phyloP scores from a whole-genome alignment of 2,888 invertebrate genomes.

The Erebia ligea region DNA sequence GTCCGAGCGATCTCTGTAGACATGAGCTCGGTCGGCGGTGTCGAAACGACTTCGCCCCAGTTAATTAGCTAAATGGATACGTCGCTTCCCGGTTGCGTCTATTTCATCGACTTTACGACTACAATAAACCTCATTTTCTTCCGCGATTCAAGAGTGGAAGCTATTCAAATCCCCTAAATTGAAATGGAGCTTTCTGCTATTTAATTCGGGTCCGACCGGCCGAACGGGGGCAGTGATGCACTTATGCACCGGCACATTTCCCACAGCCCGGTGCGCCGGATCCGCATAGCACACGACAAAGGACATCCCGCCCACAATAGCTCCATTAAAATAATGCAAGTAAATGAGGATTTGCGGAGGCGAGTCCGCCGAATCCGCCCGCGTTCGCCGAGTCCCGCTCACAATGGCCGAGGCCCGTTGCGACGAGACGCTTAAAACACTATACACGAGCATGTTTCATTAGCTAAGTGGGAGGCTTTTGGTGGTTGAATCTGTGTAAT shows the following conservation, averaged over 20 bases:
- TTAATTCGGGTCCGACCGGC: slow-evolving; percentile 61
- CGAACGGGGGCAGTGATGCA: slow-evolving; percentile 75
- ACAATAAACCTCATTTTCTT: slow-evolving; percentile 60
- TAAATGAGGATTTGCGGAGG: slow-evolving; percentile 82
- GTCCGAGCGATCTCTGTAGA: slow-evolving; percentile 72
- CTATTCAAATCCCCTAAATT: slow-evolving; percentile 61
- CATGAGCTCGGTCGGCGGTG: slow-evolving; percentile 50
- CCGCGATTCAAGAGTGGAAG: slow-evolving; percentile 47
- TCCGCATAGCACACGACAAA: slow-evolving; percentile 75
- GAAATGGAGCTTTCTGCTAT: slow-evolving; percentile 62
- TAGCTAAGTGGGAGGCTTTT: slow-evolving; percentile 84
- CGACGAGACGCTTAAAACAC: slow-evolving; percentile 73
- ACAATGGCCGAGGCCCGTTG: slow-evolving; percentile 64
- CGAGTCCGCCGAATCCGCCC: slow-evolving; percentile 73
- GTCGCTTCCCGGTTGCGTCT: slow-evolving; percentile 58
- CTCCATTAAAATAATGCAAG: slow-evolving; percentile 84
- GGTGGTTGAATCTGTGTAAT: slow-evolving; percentile 82
- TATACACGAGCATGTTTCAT: slow-evolving; percentile 83
- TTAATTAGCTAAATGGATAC: slow-evolving; percentile 79
- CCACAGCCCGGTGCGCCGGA: slow-evolving; percentile 67
- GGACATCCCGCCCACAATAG: slow-evolving; percentile 80
- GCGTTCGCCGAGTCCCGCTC: slow-evolving; percentile 58
- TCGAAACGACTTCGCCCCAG: slow-evolving; percentile 64
- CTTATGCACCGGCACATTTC: slow-evolving; percentile 77
- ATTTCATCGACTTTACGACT: slow-evolving; percentile 52